Percentiles rank a stretch among this genome's conserved stretches.
Conservation (phyloP, 2,113 vertebrate genomes). For the Phylloscopus trochilus region DNA sequence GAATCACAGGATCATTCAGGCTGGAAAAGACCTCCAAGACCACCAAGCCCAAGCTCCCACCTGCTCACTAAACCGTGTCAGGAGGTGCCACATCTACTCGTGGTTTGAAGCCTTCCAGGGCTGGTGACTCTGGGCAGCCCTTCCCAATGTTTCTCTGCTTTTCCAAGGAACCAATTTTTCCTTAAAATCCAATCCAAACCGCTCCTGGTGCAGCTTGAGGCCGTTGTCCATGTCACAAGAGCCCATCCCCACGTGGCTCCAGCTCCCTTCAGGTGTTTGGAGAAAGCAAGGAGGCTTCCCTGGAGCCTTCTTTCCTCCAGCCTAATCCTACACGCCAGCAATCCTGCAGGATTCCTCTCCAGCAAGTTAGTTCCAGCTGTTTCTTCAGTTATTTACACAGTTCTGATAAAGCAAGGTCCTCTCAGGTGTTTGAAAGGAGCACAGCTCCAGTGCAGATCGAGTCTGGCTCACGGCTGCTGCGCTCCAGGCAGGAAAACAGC, state of each 20-base stretch:
- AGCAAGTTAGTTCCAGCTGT: no score
- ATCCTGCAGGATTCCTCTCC: not conserved
- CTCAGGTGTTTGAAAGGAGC: not conserved
- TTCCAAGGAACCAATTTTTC: not conserved
- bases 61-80: rapidly evolving
- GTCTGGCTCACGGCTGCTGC: not conserved
- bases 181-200: not conserved
- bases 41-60: not conserved
- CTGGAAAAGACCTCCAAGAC: not conserved
- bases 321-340: not conserved
- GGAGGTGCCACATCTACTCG: rapidly evolving
- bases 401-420: not conserved
- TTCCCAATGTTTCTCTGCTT: not conserved
- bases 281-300: not conserved
- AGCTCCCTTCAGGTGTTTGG: not conserved
- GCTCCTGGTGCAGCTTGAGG: not conserved
- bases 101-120: not conserved
- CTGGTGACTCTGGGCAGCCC: not conserved
- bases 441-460: not conserved
- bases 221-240: not conserved
- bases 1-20: not conserved
- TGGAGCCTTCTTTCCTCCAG: not conserved
- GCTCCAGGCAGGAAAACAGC: not conserved
- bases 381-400: not conserved
- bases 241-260: not conserved